These are phyloP conservation scores for Mellilla xanthometata DNA, from an alignment of 2,888 invertebrate genomes.

Conservation along the genomic window DNA sequence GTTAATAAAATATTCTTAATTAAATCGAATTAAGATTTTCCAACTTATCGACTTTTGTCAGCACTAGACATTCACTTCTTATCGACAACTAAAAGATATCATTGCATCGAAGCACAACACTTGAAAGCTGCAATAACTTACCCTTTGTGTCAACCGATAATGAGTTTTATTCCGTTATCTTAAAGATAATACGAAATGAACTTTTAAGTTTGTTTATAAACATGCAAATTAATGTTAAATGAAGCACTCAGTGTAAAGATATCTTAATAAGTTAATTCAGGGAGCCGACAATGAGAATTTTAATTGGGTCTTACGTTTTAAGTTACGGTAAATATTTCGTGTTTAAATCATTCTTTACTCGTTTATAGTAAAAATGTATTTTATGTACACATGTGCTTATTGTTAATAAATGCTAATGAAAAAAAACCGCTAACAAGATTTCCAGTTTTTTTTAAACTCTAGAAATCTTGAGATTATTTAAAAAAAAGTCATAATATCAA, in stretches of 20 bases:
- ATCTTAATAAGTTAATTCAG: slow-evolving; percentile 35
- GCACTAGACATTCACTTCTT: slow-evolving; percentile 17
- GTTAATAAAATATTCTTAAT: neutral
- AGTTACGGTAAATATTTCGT: neutral
- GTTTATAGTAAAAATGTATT: no score
- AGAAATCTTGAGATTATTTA: no score
- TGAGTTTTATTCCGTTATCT: slow-evolving; percentile 14
- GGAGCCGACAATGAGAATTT: slow-evolving; percentile 9
- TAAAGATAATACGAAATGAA: slow-evolving; percentile 19
- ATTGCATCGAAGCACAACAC: slow-evolving; percentile 20
- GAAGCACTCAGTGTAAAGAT: slow-evolving; percentile 22
- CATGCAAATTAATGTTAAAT: slow-evolving; percentile 33
- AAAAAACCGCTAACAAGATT: no score
- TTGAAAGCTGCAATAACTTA: slow-evolving; percentile 25
- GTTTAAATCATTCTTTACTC: no score
- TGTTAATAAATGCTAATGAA: no score
- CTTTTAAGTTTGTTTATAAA: slow-evolving; percentile 18
- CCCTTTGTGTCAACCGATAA: slow-evolving; percentile 17
- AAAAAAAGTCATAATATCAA: no score
- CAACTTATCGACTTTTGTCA: neutral
- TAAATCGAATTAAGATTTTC: no score
- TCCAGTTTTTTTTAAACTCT: no score
- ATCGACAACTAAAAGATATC: slow-evolving; percentile 29
- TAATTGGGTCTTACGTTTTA: neutral
- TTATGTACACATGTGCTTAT: no score